phyloP scores from a whole-genome alignment of 2,113 vertebrate species.

The Peromyscus leucopus region DNA sequence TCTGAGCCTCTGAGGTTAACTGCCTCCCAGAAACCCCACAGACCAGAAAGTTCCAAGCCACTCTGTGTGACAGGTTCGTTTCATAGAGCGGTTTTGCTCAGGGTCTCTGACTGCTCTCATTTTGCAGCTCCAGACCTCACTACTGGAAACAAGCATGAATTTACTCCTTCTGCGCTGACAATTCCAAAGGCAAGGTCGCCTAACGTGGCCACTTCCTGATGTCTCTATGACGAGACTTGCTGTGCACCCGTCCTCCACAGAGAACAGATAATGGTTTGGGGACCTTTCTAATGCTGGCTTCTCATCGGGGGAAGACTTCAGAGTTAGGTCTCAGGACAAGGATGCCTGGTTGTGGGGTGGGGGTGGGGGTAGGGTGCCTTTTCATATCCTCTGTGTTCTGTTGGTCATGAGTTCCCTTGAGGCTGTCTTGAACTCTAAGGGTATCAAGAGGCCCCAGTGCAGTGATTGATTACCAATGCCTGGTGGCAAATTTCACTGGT shows the following conservation, averaged over 20 bases:
- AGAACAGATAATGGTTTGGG: neutral
- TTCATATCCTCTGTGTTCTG: neutral
- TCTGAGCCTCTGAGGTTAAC: neutral
- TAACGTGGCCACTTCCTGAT: rapidly evolving
- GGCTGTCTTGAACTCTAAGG: neutral
- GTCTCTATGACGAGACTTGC: neutral
- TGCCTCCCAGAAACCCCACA: neutral
- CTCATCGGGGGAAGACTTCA: neutral
- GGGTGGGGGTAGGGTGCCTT: neutral
- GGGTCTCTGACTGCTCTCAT: neutral
- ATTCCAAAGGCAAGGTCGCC: neutral
- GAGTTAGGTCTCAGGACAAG: neutral
- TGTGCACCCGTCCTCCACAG: neutral
- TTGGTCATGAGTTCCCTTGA: neutral
- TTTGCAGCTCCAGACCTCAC: neutral
- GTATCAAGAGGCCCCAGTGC: neutral
- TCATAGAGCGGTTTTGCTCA: neutral
- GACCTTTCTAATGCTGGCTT: neutral
- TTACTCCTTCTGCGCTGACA: neutral
- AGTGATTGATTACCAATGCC: constrained; percentile 4
- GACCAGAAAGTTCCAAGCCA: neutral
- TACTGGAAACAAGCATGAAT: neutral
- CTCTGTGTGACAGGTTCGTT: neutral
- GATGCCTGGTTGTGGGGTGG: neutral
- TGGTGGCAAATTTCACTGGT: neutral